phyloP scores from a whole-genome alignment of 2,797 vertebrate species.

The Lophius americanus region DNA sequence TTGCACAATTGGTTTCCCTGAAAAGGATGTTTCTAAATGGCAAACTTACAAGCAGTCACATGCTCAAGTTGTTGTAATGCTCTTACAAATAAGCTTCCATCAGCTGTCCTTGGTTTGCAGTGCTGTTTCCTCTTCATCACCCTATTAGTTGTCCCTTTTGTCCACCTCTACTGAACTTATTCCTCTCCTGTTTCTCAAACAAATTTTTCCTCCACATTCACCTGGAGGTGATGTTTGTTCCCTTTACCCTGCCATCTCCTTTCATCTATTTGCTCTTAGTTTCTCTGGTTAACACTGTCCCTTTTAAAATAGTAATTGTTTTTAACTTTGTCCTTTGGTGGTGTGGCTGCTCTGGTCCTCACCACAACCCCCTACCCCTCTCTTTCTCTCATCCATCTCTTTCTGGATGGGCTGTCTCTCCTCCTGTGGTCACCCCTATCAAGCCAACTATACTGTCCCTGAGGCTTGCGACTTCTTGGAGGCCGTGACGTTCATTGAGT shows the following conservation, averaged over 20 bases:
- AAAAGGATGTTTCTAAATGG: slow-evolving; percentile 42
- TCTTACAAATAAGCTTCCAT: slow-evolving; percentile 30
- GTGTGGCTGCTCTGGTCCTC: slow-evolving; percentile 79
- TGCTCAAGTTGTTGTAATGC: slow-evolving; percentile 38
- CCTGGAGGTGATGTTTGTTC: slow-evolving; percentile 77
- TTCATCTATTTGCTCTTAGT: slow-evolving; percentile 66
- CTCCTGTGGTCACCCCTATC: slow-evolving; percentile 52
- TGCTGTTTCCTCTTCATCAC: slow-evolving; percentile 62
- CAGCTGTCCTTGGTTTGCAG: slow-evolving; percentile 75
- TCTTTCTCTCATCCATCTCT: slow-evolving; percentile 53
- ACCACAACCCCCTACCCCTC: slow-evolving; percentile 68
- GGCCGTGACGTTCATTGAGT: slow-evolving; percentile 85
- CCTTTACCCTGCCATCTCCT: slow-evolving; percentile 66
- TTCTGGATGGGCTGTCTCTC: slow-evolving; percentile 55
- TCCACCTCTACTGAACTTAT: slow-evolving; percentile 60
- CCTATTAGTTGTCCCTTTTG: slow-evolving; percentile 65
- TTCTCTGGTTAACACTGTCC: slow-evolving; percentile 53
- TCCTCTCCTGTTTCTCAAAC: slow-evolving; percentile 68
- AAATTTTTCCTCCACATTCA: slow-evolving; percentile 77
- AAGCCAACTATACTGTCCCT: slow-evolving; percentile 93
- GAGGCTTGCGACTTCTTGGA: slow-evolving; percentile 91
- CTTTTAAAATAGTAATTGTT: slow-evolving; percentile 71
- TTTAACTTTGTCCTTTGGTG: slow-evolving; percentile 80
- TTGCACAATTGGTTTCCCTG: slow-evolving; percentile 33
- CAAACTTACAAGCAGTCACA: slow-evolving; percentile 44